A percentile compares a stretch with the other conserved stretches of the same genome.
These are phyloP conservation scores for Cryptocheilus praepositus DNA, from an alignment of 2,888 invertebrate species.

Conservation along the genomic window DNA sequence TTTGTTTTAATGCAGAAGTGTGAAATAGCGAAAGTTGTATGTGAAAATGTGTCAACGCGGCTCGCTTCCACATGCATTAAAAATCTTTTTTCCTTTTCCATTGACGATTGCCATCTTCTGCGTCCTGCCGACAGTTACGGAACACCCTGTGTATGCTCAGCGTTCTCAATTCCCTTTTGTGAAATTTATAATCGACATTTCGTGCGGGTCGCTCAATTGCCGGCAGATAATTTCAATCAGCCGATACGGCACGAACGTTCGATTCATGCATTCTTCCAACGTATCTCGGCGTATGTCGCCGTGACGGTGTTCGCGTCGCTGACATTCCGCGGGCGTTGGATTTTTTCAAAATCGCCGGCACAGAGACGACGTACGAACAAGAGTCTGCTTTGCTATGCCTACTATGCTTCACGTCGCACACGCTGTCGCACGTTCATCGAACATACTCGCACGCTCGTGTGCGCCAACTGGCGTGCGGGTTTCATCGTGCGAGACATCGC, in stretches of 20 bases:
- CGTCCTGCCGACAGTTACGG: too few species aligned
- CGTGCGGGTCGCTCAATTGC: background rate
- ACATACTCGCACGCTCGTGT: too few species aligned
- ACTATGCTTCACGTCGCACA: background rate
- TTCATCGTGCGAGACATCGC: conserved; percentile 4
- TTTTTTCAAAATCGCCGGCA: conserved; percentile 35
- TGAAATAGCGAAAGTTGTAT: too few species aligned
- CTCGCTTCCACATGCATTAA: too few species aligned
- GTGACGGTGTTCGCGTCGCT: conserved; percentile 21
- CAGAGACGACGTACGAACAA: conserved; percentile 28
- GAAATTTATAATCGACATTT: too few species aligned
- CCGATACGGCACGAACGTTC: background rate
- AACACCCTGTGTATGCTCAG: too few species aligned
- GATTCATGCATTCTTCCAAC: conserved; percentile 14
- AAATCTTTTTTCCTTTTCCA: too few species aligned
- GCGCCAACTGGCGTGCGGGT: background rate
- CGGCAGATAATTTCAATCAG: conserved; percentile 10
- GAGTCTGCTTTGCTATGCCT: background rate
- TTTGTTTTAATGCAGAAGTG: too few species aligned
- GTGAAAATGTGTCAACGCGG: too few species aligned
- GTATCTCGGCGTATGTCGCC: background rate
- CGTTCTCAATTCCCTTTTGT: too few species aligned
- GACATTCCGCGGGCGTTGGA: conserved; percentile 35
- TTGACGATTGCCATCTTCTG: too few species aligned
- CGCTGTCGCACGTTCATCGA: too few species aligned